These are phyloP conservation scores for Belgica antarctica DNA, from an alignment of 2,888 invertebrate genomes.

Conservation along the genomic window DNA sequence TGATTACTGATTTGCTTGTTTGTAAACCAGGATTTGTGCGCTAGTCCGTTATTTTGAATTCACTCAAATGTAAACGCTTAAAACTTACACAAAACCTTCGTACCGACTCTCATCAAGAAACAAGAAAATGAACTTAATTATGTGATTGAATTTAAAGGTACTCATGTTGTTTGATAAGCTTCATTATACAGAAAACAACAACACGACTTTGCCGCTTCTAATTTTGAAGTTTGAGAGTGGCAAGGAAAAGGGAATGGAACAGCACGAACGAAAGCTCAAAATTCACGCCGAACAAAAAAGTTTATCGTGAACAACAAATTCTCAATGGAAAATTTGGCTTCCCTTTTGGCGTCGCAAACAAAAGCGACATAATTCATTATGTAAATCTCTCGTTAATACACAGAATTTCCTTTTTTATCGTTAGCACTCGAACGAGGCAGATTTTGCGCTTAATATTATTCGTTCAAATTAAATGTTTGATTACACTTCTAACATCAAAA, in stretches of 20 bases:
- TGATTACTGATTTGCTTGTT: slow-evolving; percentile 10
- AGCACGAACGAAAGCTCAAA: not conserved
- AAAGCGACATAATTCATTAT: slow-evolving; percentile 40
- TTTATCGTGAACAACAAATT: slow-evolving; percentile 4
- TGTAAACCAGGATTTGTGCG: not conserved
- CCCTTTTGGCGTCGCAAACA: slow-evolving; percentile 5
- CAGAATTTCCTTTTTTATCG: slow-evolving; percentile 32
- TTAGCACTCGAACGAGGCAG: not conserved
- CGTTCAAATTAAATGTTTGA: slow-evolving; percentile 41
- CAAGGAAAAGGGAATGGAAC: not conserved
- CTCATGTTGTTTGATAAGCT: slow-evolving; percentile 34
- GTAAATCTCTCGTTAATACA: slow-evolving; percentile 36
- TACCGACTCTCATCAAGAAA: not conserved
- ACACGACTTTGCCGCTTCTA: not conserved
- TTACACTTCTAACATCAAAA: slow-evolving; percentile 38
- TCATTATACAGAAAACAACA: slow-evolving; percentile 12
- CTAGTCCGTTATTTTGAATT: not conserved
- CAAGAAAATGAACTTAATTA: slow-evolving; percentile 33
- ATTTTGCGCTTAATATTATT: slow-evolving; percentile 33
- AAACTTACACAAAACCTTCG: not conserved
- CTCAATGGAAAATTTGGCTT: slow-evolving; percentile 5
- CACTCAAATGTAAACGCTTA: not conserved
- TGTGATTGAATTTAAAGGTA: slow-evolving; percentile 40
- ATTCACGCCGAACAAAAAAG: not conserved
- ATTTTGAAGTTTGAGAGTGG: not conserved